Conservation (phyloP, 2,113 vertebrate species). For the Papio anubis region DNA sequence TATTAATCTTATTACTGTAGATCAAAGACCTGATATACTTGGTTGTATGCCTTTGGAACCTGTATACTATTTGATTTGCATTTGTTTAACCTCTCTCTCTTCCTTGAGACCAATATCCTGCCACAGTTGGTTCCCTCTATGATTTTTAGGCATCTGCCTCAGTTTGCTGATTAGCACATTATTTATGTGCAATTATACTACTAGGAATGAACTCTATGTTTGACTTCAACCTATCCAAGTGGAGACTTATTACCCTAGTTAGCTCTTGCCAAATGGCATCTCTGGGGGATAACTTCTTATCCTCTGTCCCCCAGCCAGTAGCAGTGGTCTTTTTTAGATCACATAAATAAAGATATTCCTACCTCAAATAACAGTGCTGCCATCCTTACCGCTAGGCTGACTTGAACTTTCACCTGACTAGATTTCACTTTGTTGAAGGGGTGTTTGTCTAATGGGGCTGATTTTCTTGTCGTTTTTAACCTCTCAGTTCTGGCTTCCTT, state of each 20-base stretch:
- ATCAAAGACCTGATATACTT: background rate
- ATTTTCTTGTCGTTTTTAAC: background rate
- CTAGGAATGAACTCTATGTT: background rate
- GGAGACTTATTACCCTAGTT: background rate
- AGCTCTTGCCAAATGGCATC: background rate
- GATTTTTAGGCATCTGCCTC: background rate
- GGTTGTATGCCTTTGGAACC: background rate
- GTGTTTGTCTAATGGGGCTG: background rate
- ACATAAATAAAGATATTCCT: background rate
- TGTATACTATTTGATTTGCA: too few species aligned
- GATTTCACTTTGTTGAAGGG: background rate
- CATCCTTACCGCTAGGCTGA: background rate
- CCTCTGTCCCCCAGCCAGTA: background rate
- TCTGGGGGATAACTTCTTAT: background rate
- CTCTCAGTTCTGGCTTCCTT: background rate
- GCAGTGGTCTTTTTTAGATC: background rate
- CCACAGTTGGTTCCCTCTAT: too few species aligned
- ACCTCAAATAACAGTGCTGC: background rate
- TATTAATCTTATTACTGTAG: background rate
- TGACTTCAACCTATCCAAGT: background rate
- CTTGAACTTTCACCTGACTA: background rate
- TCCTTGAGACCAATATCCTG: background rate
- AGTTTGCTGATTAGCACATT: background rate
- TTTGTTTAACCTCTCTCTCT: background rate
- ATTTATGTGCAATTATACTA: background rate